Percentiles rank a stretch among this genome's conserved stretches.
These are phyloP conservation scores for Mesoclemmys tuberculata DNA, from an alignment of 2,113 vertebrate genomes.

Conservation along the genomic window DNA sequence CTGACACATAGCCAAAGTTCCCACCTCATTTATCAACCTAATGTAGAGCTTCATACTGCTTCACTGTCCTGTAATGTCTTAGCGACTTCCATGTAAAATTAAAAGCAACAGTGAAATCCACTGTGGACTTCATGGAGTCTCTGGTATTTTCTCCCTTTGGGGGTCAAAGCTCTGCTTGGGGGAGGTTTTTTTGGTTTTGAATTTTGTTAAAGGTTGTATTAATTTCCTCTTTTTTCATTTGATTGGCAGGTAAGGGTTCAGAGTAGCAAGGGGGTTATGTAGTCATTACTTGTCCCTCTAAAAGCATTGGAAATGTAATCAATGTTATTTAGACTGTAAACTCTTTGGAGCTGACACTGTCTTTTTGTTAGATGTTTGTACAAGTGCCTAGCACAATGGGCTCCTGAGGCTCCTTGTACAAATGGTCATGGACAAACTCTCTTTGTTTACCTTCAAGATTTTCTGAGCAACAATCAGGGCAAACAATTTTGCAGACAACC, in stretches of 20 bases:
- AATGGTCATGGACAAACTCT: neutral
- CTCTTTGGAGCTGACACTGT: neutral
- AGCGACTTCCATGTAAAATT: neutral
- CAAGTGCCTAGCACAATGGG: neutral
- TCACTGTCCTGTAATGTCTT: neutral
- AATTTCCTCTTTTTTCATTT: rapidly evolving
- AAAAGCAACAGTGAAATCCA: rapidly evolving
- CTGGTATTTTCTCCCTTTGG: neutral
- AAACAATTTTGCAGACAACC: neutral
- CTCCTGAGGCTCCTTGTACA: neutral
- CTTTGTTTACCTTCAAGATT: neutral
- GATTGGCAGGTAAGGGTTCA: neutral
- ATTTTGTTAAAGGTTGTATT: neutral
- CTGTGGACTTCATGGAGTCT: neutral
- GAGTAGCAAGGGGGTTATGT: neutral
- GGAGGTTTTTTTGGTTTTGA: neutral
- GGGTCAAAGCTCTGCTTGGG: neutral
- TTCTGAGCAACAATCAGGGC: neutral
- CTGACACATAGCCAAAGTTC: neutral
- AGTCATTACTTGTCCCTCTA: neutral
- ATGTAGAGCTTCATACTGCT: neutral
- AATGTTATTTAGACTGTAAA: neutral
- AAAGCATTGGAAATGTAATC: neutral
- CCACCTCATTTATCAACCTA: rapidly evolving
- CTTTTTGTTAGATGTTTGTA: neutral